Evolutionary conservation across 2,888 invertebrate genomes (phyloP).

Genomic region (Andrena praecox): DNA sequence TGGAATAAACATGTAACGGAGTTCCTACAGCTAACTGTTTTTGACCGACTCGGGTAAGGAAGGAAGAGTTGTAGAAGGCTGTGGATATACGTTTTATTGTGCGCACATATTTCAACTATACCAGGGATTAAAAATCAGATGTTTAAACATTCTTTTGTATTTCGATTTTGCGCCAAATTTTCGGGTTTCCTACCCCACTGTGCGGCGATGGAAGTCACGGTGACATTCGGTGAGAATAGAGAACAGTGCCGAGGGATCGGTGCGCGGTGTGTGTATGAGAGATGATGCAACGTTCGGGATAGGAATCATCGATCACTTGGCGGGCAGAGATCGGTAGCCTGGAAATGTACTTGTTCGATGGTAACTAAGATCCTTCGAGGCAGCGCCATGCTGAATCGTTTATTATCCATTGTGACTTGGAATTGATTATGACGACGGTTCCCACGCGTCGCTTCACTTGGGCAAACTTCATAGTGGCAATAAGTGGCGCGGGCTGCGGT

Average conservation of each 20-base stretch:
- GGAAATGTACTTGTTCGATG: not conserved
- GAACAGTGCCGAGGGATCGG: not conserved
- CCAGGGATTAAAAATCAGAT: no score
- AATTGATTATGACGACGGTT: not conserved
- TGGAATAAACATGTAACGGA: no score
- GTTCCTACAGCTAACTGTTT: no score
- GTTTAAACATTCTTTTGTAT: no score
- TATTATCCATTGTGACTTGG: not conserved
- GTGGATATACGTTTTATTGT: no score
- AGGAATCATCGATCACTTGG: no score
- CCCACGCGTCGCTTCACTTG: constrained; percentile 3
- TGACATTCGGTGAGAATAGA: not conserved
- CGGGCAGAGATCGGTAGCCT: not conserved
- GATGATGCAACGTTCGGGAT: not conserved
- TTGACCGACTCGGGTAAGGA: no score
- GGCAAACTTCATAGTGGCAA: constrained; percentile 26
- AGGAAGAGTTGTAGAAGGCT: no score
- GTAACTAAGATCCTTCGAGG: not conserved
- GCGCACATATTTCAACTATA: no score
- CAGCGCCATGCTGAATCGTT: not conserved
- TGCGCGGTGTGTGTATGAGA: not conserved
- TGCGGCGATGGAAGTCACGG: not conserved
- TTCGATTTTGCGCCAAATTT: no score
- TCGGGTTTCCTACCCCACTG: no score
- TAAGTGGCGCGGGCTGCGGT: constrained; percentile 33